These are phyloP conservation scores for Unio pictorum DNA, from an alignment of 2,888 invertebrate genomes.

Conservation along the genomic window DNA sequence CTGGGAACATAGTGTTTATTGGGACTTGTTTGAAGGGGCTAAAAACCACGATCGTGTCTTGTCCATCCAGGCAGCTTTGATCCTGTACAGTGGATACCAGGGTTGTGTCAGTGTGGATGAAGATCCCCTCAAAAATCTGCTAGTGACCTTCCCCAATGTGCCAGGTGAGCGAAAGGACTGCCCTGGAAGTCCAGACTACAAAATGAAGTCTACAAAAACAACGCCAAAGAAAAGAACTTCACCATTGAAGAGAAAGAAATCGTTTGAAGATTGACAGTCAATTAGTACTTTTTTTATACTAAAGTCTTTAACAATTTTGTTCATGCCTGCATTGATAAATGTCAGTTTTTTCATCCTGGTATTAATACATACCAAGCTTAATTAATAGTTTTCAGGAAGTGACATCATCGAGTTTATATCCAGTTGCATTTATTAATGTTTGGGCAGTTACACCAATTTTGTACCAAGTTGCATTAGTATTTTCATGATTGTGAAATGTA, in stretches of 20 bases:
- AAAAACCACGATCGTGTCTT: conserved; percentile 67
- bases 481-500: no score
- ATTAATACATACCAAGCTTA: no score
- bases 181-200: conserved; percentile 9
- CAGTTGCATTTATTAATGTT: no score
- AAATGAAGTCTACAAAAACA: conserved; percentile 12
- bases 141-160: conserved; percentile 55
- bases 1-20: conserved; percentile 68
- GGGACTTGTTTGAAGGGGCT: conserved; percentile 64
- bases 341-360: no score
- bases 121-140: conserved; percentile 40
- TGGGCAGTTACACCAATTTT: no score
- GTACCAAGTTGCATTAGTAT: no score
- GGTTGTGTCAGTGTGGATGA: conserved; percentile 17
- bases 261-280: conserved; percentile 9
- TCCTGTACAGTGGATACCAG: conserved; percentile 46
- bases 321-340: no score
- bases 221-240: conserved; percentile 19
- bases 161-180: conserved; percentile 7
- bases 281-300: no score
- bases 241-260: conserved; percentile 20
- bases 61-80: conserved; percentile 67
- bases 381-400: no score
- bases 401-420: no score
- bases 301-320: no score